Conservation (phyloP, 2,113 vertebrate species). For the Odocoileus hemionus region DNA sequence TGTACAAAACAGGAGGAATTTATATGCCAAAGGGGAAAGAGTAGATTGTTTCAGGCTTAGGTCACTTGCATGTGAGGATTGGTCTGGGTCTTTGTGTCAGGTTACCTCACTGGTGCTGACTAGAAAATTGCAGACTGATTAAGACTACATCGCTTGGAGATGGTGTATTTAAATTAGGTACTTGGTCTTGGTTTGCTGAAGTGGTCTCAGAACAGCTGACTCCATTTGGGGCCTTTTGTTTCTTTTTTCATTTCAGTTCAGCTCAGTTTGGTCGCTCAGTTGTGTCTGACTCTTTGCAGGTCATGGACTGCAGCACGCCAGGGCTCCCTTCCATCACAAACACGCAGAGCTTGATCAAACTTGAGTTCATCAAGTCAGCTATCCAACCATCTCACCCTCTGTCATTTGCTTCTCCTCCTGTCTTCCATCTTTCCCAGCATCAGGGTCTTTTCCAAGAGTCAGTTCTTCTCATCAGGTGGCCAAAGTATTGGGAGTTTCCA, state of each 20-base stretch:
- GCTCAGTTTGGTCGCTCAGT: neutral
- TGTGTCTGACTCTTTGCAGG: fast-evolving
- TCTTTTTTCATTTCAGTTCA: neutral
- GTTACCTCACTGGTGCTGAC: neutral
- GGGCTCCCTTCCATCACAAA: neutral
- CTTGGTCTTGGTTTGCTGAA: neutral
- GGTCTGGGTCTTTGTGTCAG: neutral
- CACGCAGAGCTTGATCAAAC: neutral
- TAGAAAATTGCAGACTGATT: neutral
- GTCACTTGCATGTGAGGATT: neutral
- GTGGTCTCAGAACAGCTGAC: neutral
- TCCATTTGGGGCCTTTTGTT: neutral
- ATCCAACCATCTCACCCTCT: neutral
- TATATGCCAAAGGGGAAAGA: neutral
- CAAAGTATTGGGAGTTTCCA: neutral
- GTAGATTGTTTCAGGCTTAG: neutral
- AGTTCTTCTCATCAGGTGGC: fast-evolving
- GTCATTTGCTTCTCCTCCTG: neutral
- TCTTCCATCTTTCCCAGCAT: neutral
- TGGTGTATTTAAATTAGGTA: neutral
- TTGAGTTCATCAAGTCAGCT: neutral
- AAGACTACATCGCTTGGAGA: neutral
- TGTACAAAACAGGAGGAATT: neutral
- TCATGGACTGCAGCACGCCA: neutral
- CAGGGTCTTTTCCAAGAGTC: neutral